Conservation (phyloP, 2,888 invertebrate genomes). For the Ophion ventricosus region DNA sequence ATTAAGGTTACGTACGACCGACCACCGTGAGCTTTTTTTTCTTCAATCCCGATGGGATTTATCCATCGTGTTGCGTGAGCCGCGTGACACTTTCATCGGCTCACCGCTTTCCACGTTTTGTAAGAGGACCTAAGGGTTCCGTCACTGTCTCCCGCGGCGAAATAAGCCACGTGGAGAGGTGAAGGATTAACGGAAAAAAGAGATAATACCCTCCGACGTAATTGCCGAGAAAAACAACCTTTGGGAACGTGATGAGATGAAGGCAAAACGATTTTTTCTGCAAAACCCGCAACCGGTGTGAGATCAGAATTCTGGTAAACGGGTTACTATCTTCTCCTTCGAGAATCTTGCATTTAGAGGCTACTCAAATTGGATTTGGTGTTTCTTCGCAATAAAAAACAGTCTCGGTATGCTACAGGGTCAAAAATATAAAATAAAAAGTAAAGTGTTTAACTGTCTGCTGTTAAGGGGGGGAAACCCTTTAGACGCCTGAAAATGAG, state of each 20-base stretch:
- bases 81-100: not conserved
- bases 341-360: too few species aligned
- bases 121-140: not conserved
- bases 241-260: too few species aligned
- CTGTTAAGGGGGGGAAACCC: too few species aligned
- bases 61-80: not conserved
- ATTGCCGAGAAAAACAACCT: not conserved
- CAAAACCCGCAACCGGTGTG: too few species aligned
- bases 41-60: slow-evolving; percentile 2
- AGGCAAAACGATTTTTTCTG: too few species aligned
- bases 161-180: not conserved
- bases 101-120: not conserved
- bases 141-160: not conserved
- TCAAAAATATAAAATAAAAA: not conserved
- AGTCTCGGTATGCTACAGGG: not conserved
- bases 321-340: too few species aligned
- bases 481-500: too few species aligned
- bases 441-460: too few species aligned
- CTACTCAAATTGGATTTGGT: too few species aligned
- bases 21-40: not conserved
- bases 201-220: not conserved
- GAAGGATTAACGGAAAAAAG: not conserved
- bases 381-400: not conserved
- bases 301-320: too few species aligned
- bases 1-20: not conserved